Evolutionary conservation across 2,797 vertebrate species (phyloP), one percentile per base, ranked within the genome.

Genomic region (Enteromius treurensis): DNA sequence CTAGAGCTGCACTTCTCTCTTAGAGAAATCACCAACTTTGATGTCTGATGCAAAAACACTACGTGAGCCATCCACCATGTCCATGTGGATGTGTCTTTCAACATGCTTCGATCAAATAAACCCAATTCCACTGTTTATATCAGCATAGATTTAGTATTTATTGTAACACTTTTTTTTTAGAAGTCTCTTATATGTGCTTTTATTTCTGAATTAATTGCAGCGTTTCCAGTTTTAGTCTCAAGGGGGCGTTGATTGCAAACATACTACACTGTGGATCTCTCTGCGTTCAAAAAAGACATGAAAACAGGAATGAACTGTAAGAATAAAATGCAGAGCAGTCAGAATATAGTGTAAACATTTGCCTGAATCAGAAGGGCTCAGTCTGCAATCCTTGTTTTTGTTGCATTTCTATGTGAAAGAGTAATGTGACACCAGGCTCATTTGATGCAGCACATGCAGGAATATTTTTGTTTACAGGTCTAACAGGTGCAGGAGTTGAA

Each of bases 401-500:
- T 40, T 65, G 11, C 6, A 5, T 68, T 37, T 37, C 0, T 15
- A 29, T 64, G 23, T 69, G 19, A 15, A n/a, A 37, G 10, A 6
- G 9, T 70, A 42, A 71, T 37, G 19, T 47, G 26, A 34, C 19
- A 19, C 49, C 80, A 75, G 69, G 15, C 29, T 81, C 29, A 71
- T 58, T 81, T 0, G 19, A 80, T 51, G 55, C 21, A 23, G 69
- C 42, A 19, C 42, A 26, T 78, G 55, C 70, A 32, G 42, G 47
- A 76, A 45, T 51, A 55, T 60, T 47, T 81, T 71, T 42, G 60
- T 81, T 68, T 69, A 47, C 42, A 17, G 64, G 42, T 67, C 29
- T 51, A 58, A 51, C 86, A 87, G 86, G 86, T 89, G 88, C 83
- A 64, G 74, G 53, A 70, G 69, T 80, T 69, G 80, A 89, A 85